Evolutionary conservation across 2,797 vertebrate genomes (phyloP).

Genomic region (Cynodonichthys magdalenae): DNA sequence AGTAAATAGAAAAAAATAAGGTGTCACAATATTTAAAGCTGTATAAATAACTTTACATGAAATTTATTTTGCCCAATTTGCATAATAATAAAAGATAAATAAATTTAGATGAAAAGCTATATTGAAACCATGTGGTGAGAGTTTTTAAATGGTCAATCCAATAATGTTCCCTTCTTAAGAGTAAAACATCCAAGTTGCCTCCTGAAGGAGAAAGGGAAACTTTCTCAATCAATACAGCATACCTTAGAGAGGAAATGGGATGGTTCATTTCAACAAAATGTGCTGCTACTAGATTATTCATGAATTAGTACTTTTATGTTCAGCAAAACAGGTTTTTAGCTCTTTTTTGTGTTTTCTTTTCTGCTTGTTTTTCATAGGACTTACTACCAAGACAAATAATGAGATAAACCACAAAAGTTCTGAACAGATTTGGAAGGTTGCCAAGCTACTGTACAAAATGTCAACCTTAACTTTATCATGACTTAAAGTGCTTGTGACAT

Average conservation of each 20-base stretch:
- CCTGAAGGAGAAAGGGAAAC: not conserved
- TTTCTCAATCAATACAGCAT: not conserved
- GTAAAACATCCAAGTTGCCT: not conserved
- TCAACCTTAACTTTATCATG: no score
- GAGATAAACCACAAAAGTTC: not conserved
- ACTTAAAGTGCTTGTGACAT: no score
- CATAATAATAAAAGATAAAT: not conserved
- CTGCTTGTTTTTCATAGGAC: not conserved
- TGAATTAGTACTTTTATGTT: not conserved
- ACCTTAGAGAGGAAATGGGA: not conserved
- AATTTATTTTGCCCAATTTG: no score
- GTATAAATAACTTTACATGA: no score
- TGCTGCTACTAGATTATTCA: not conserved
- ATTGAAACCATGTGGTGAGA: not conserved
- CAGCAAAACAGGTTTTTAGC: not conserved
- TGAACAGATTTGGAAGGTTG: no score
- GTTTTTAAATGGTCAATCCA: not conserved
- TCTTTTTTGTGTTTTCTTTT: no score
- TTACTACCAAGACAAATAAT: not conserved
- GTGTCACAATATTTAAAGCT: no score
- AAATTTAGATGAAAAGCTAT: not conserved
- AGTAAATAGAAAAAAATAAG: no score
- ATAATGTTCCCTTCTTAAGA: not conserved
- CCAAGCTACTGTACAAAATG: no score
- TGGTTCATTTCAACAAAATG: not conserved